Evolutionary conservation across 2,113 vertebrate species (phyloP).

Genomic region (Sula dactylatra): DNA sequence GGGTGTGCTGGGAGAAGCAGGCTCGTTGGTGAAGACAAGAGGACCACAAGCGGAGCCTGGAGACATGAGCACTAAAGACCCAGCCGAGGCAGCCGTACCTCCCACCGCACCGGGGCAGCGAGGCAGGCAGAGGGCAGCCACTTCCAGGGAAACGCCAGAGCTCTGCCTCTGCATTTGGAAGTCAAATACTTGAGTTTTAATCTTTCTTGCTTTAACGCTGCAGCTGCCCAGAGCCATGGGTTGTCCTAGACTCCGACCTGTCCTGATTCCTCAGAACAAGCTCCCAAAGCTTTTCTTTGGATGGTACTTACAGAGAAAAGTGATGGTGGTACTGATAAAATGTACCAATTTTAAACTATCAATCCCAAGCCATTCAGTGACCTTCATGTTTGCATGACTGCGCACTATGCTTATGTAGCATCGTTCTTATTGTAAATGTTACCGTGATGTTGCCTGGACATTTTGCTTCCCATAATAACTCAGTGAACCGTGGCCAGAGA

Average conservation of each 20-base stretch:
- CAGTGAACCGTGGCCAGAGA: not conserved
- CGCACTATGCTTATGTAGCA: not conserved
- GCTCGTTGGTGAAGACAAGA: not conserved
- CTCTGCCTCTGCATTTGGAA: not conserved
- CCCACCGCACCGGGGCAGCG: fast-evolving
- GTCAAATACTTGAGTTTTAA: not conserved
- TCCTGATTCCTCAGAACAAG: not conserved
- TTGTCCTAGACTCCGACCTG: not conserved
- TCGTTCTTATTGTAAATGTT: not conserved
- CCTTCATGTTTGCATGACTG: not conserved
- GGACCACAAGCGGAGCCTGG: not conserved
- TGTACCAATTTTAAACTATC: not conserved
- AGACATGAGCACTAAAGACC: not conserved
- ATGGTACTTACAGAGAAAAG: not conserved
- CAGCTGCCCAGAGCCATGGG: not conserved
- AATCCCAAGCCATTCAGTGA: not conserved
- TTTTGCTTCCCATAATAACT: not conserved
- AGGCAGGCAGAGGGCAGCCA: not conserved
- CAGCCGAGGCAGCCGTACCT: fast-evolving
- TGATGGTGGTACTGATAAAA: not conserved
- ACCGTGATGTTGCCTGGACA: not conserved
- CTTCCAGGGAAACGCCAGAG: not conserved
- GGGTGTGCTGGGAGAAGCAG: not conserved
- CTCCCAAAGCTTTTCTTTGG: not conserved
- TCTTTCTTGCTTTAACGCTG: not conserved